Evolutionary conservation across 2,113 vertebrate genomes (phyloP).

Genomic region (Lutjanus erythropterus): DNA sequence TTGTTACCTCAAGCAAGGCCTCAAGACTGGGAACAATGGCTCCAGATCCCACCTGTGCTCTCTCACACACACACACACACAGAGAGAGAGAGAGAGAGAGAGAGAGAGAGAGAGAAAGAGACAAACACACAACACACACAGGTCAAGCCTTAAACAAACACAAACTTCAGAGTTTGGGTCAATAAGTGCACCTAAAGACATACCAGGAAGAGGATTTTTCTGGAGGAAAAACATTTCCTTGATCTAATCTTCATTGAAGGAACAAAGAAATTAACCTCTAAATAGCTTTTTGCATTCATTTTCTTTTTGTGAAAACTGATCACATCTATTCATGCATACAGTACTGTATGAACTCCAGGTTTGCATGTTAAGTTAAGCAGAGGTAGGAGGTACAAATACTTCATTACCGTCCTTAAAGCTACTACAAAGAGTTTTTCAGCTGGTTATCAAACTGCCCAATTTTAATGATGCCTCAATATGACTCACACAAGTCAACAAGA

Average conservation of each 20-base stretch:
- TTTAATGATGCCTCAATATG: no score
- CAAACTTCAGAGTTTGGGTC: slow-evolving; percentile 25
- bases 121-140: background rate
- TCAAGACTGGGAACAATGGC: slow-evolving; percentile 55
- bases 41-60: slow-evolving; percentile 50
- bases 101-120: background rate
- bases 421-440: no score
- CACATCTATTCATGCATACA: background rate
- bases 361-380: background rate
- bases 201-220: background rate
- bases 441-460: no score
- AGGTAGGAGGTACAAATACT: no score
- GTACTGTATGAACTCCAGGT: background rate
- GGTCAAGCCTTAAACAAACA: slow-evolving; percentile 57
- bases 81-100: background rate
- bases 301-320: background rate
- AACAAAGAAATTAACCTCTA: background rate
- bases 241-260: background rate
- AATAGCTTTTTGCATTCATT: background rate
- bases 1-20: slow-evolving; percentile 63
- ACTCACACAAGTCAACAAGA: no score
- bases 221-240: background rate
- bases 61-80: slow-evolving; percentile 24
- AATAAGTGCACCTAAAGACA: slow-evolving; percentile 1
- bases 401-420: no score